phyloP scores from a whole-genome alignment of 2,888 invertebrate genomes.

The Criorhina ranunculi region DNA sequence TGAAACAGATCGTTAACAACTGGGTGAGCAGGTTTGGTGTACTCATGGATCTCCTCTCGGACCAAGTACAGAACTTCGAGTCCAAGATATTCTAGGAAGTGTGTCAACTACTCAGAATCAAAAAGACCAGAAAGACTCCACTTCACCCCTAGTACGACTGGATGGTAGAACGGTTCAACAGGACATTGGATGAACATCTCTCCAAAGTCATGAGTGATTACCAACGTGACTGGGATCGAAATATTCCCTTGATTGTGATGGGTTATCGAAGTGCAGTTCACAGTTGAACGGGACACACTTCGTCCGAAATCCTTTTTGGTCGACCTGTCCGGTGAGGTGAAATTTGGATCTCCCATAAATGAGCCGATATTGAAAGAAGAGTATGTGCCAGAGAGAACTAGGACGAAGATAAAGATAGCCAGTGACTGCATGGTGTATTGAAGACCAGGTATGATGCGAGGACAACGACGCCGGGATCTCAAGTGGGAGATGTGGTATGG shows the following conservation, averaged over 20 bases:
- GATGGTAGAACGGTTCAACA: background rate
- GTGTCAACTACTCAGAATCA: background rate
- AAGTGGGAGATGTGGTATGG: conserved; percentile 14
- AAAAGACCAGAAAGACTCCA: background rate
- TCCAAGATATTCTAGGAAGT: background rate
- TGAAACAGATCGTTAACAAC: too few relatives aligned
- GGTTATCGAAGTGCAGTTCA: too few relatives aligned
- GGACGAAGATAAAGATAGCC: background rate
- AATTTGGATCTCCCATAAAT: background rate
- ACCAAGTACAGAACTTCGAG: background rate
- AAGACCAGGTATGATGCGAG: background rate
- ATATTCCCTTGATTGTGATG: too few relatives aligned
- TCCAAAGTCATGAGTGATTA: too few relatives aligned
- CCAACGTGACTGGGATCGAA: too few relatives aligned
- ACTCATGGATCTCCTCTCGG: background rate
- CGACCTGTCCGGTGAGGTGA: conserved; percentile 80
- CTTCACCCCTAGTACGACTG: background rate
- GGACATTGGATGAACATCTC: background rate
- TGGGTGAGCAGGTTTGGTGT: too few relatives aligned
- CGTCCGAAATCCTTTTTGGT: too few relatives aligned
- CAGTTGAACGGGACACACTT: too few relatives aligned
- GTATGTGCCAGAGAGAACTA: background rate
- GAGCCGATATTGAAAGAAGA: background rate
- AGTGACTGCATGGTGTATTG: conserved; percentile 6
- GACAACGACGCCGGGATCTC: conserved; percentile 84